Evolutionary conservation across 1,140 invertebrate species (phyloP).

Genomic region (Drosophila bipectinata): DNA sequence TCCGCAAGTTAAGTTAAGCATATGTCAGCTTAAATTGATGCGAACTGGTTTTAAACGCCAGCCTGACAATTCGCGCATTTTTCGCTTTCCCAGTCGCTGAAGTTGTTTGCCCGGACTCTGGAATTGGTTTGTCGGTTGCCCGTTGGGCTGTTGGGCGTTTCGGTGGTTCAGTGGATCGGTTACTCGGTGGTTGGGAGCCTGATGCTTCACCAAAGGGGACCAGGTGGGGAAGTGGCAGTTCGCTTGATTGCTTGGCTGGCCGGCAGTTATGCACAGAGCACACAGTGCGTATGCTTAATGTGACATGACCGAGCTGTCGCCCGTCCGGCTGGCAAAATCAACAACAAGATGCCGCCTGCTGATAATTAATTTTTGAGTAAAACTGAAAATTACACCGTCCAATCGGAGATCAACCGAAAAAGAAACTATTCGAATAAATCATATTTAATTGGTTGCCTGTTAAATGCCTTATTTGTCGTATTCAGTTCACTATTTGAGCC

Average conservation of each 20-base stretch:
- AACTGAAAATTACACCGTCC: constrained; percentile 53
- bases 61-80: constrained; percentile 68
- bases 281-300: constrained; percentile 78
- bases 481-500: constrained; percentile 2
- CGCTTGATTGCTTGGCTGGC: constrained; percentile 44
- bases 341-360: constrained; percentile 49
- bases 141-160: constrained; percentile 8
- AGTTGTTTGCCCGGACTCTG: constrained; percentile 50
- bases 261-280: constrained; percentile 61
- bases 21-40: constrained; percentile 77
- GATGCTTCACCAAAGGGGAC: not conserved
- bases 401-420: constrained; percentile 21
- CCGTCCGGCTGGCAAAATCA: constrained; percentile 44
- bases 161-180: too few species aligned
- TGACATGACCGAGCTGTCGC: constrained; percentile 54
- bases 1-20: constrained; percentile 78
- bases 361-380: constrained; percentile 76
- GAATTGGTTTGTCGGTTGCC: constrained; percentile 51
- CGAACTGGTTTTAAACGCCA: constrained; percentile 76
- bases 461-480: not conserved
- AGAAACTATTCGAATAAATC: constrained; percentile 19
- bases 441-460: constrained; percentile 26
- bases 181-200: not conserved
- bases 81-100: constrained; percentile 14
- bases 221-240: constrained; percentile 19